Percentiles rank a stretch among this genome's conserved stretches.
phyloP scores from a whole-genome alignment of 2,888 invertebrate genomes.

The Liodrosophila aerea region DNA sequence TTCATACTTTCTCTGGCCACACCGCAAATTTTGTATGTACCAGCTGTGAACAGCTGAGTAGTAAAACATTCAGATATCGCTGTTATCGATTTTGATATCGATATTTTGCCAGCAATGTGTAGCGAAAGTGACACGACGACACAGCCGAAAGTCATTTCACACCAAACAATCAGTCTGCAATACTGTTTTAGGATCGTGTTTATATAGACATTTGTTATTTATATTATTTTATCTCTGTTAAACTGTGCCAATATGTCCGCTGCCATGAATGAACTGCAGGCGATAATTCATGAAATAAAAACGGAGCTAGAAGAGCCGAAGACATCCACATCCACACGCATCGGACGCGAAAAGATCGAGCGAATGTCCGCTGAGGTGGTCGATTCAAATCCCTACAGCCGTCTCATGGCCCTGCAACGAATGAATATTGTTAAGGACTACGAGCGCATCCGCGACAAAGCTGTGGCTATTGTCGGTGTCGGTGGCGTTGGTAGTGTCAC shows the following conservation, averaged over 20 bases:
- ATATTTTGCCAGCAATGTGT: constrained; percentile 22
- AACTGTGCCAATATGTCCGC: constrained; percentile 83
- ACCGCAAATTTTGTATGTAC: too few species aligned
- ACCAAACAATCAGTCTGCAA: constrained; percentile 10
- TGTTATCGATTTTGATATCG: too few species aligned
- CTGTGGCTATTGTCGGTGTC: constrained; percentile 97
- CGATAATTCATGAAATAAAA: constrained; percentile 86
- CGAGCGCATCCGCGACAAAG: constrained; percentile 93
- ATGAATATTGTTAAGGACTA: constrained; percentile 99
- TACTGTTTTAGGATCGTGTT: not conserved
- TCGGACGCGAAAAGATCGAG: constrained; percentile 88
- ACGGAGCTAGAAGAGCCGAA: constrained; percentile 84
- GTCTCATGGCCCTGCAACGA: constrained; percentile 98
- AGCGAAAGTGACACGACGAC: constrained; percentile 67
- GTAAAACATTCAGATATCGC: too few species aligned
- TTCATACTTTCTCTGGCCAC: too few species aligned
- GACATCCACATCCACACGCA: constrained; percentile 36
- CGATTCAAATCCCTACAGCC: constrained; percentile 99
- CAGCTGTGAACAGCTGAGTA: too few species aligned
- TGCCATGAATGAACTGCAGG: constrained; percentile 85
- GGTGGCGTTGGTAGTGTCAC: constrained; percentile 99
- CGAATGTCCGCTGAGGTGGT: constrained; percentile 98
- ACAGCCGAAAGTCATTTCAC: constrained; percentile 27
- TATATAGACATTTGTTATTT: not conserved
- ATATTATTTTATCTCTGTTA: constrained; percentile 10